A percentile compares a stretch with the other conserved stretches of the same genome.
Evolutionary conservation across 2,797 vertebrate genomes (phyloP).

Genomic region (Pterois miles): DNA sequence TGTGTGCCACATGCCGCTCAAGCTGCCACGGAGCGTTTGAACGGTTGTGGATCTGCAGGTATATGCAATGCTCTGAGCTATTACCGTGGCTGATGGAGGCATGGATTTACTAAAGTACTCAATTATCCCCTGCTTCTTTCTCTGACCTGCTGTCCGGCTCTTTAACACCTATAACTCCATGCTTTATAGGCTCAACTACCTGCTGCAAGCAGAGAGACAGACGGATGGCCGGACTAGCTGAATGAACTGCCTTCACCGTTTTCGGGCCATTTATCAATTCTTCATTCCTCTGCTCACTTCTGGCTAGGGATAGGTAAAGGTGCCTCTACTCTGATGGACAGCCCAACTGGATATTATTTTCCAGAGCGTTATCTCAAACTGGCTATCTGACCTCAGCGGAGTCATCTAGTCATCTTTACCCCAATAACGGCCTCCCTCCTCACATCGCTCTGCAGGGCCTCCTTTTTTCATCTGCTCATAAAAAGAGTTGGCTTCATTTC

Average conservation of each 20-base stretch:
- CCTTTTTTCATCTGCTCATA: slow-evolving; percentile 6
- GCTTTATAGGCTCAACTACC: slow-evolving; percentile 78
- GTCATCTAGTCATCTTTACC: slow-evolving; percentile 57
- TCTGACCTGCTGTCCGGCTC: slow-evolving; percentile 70
- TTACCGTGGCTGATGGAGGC: slow-evolving; percentile 69
- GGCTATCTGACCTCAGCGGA: slow-evolving; percentile 47
- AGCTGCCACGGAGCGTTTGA: slow-evolving; percentile 39
- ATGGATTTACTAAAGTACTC: slow-evolving; percentile 75
- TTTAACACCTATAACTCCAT: slow-evolving; percentile 76
- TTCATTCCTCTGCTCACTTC: slow-evolving; percentile 73
- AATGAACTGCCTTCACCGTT: slow-evolving; percentile 80
- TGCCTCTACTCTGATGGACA: slow-evolving; percentile 68
- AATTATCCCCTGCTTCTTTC: slow-evolving; percentile 75
- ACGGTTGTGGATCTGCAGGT: slow-evolving; percentile 41
- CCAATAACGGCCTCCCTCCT: slow-evolving; percentile 28
- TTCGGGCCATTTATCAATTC: slow-evolving; percentile 82
- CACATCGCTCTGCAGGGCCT: slow-evolving; percentile 4
- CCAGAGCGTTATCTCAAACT: slow-evolving; percentile 45
- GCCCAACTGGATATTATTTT: slow-evolving; percentile 65
- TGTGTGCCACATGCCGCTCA: slow-evolving; percentile 60
- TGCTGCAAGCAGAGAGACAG: slow-evolving; percentile 73
- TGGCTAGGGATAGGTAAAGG: slow-evolving; percentile 63
- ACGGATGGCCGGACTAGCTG: slow-evolving; percentile 76
- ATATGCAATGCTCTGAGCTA: slow-evolving; percentile 57
- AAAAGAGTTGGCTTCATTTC: slow-evolving; percentile 53